Base-by-base conservation (phyloP, 2,888 invertebrate species). In the Venustoraphidia nigricollis region DNA sequence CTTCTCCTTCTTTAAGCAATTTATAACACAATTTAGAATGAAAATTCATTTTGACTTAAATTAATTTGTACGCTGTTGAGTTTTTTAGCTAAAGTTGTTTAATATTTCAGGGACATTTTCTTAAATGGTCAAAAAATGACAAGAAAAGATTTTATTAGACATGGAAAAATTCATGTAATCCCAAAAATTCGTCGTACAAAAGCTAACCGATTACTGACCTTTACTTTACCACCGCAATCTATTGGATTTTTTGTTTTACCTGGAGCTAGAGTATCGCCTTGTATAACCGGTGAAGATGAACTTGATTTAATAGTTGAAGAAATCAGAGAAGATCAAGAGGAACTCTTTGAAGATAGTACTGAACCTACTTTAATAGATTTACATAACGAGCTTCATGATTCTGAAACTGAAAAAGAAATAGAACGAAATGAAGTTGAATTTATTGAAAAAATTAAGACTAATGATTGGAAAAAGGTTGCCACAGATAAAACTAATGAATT, bases 181-280 rank as follows among this genome's bases (percentile, higher is more conserved):
- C 66, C 67, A 35, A 62, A 62, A 58, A 54, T 51, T 74, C 78
- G 4, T 60, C 70, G 44, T 65, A 79, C 41, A 70, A 68, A 55
- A 65, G 65, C 3, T 71, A 73, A 13, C 62, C 74, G 49, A 70
- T 69, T 73, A 1, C 56, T 83, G 3, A 65, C 73, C 8, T 60
- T 86, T 11, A 70, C 70, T 42, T 59, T 84, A 3, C 83, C 84
- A 2, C 69, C 80, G 0, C 74, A 75, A 57, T 78, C 81, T 0
- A 76, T 87, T 42, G 82, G 79, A 0, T 87, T 87, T 62, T 86
- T 83, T 78, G 80, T 85, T 0, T 60, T 87, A 10, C 80, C 83
- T 0, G 74, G 73, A 46, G 76, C 81, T 1, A 73, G 77, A 58
- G 65, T 80, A 27, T 69, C 75, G 45, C 74, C 76, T 13, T 83